phyloP scores from a whole-genome alignment of 2,797 vertebrate species.

The Gephyroberyx darwinii region DNA sequence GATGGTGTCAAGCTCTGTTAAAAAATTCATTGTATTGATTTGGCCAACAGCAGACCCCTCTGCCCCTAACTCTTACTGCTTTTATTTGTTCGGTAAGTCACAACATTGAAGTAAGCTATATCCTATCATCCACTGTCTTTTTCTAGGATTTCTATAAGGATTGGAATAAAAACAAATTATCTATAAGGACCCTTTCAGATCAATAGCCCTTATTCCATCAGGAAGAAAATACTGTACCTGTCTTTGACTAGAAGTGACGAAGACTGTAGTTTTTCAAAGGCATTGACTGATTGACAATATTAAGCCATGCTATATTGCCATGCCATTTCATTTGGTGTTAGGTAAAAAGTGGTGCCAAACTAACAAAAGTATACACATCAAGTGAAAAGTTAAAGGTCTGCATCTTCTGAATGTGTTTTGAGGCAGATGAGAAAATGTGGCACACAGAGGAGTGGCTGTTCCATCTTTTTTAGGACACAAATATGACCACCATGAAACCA shows the following conservation, averaged over 20 bases:
- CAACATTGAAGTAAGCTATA: conserved; percentile 36
- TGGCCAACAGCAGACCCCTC: conserved; percentile 55
- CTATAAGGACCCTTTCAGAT: conserved; percentile 27
- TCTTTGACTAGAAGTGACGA: conserved; percentile 8
- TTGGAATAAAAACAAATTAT: conserved; percentile 20
- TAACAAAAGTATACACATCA: no score
- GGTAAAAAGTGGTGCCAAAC: background rate
- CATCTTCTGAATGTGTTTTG: no score
- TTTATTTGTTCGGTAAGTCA: conserved; percentile 53
- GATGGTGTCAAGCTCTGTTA: conserved; percentile 60
- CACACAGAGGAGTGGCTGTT: conserved; percentile 10
- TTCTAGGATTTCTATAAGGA: conserved; percentile 17
- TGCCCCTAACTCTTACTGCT: conserved; percentile 42
- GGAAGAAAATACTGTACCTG: conserved; percentile 2
- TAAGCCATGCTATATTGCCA: background rate
- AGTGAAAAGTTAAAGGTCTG: no score
- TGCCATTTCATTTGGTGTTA: conserved; percentile 9
- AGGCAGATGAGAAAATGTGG: no score
- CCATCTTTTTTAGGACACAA: conserved; percentile 24
- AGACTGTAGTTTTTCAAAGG: conserved; percentile 5
- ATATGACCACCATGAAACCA: conserved; percentile 9
- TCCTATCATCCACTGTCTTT: conserved; percentile 5
- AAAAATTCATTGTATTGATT: conserved; percentile 77
- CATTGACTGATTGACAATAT: background rate
- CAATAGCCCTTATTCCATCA: conserved; percentile 26